Percentiles rank a stretch among this genome's conserved stretches.
Evolutionary conservation across 2,797 vertebrate genomes (phyloP).

Genomic region (Chelon labrosus): DNA sequence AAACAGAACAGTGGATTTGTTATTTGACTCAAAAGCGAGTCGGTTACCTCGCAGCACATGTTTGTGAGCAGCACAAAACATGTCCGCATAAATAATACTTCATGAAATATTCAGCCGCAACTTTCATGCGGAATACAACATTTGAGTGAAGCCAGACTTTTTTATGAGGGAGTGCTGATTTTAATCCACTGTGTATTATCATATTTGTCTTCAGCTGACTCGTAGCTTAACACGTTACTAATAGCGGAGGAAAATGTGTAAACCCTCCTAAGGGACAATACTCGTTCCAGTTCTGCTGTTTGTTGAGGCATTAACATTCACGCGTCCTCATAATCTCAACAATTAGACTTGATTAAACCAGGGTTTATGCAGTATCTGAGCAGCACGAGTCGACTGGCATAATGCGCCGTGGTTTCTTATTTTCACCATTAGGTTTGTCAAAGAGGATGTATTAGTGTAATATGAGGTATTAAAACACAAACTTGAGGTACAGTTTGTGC

Average conservation of each 20-base stretch:
- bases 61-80: slow-evolving; percentile 25
- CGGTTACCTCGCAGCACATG: slow-evolving; percentile 20
- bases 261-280: slow-evolving; percentile 67
- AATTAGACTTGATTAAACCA: slow-evolving; percentile 76
- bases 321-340: slow-evolving; percentile 75
- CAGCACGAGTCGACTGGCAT: slow-evolving; percentile 37
- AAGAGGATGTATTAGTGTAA: slow-evolving; percentile 46
- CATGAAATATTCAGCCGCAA: slow-evolving; percentile 11
- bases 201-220: slow-evolving; percentile 69
- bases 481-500: slow-evolving; percentile 21
- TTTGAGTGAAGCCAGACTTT: slow-evolving; percentile 55
- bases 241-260: slow-evolving; percentile 62
- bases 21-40: slow-evolving; percentile 33
- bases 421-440: slow-evolving; percentile 38
- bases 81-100: slow-evolving; percentile 40
- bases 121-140: slow-evolving; percentile 35
- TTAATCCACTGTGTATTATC: slow-evolving; percentile 68
- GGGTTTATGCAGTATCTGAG: slow-evolving; percentile 65
- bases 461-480: slow-evolving; percentile 31
- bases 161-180: slow-evolving; percentile 46
- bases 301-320: slow-evolving; percentile 73
- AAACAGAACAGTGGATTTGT: slow-evolving; percentile 33
- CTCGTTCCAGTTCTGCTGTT: slow-evolving; percentile 73
- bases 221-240: slow-evolving; percentile 62
- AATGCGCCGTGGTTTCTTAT: slow-evolving; percentile 30